Conservation (phyloP, 2,113 vertebrate genomes). For the Craseonycteris thonglongyai region DNA sequence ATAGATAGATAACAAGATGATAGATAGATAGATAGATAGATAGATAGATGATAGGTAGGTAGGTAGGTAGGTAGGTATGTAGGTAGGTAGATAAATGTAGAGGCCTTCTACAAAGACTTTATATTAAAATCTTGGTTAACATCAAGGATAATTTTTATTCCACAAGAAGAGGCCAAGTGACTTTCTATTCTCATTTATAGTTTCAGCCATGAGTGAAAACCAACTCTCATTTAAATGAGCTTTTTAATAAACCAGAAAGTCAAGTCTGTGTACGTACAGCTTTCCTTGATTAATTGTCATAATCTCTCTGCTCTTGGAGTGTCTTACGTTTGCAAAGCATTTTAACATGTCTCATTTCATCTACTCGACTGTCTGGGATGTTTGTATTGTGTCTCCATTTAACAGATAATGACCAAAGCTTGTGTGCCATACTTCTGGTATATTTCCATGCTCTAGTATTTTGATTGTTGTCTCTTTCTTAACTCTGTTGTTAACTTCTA, state of each 20-base stretch:
- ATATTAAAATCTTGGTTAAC: neutral
- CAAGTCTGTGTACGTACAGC: neutral
- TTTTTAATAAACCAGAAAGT: neutral
- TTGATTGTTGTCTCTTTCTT: neutral
- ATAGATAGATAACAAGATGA: neutral
- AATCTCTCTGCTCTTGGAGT: conserved; percentile 14
- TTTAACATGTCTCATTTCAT: neutral
- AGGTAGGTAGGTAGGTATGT: neutral
- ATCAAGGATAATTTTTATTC: neutral
- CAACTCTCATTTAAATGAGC: neutral
- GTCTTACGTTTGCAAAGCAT: conserved; percentile 4
- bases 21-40: neutral
- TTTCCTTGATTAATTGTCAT: conserved; percentile 9
- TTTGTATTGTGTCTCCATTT: neutral
- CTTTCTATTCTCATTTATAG: neutral
- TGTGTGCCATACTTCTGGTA: neutral
- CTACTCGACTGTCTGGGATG: neutral
- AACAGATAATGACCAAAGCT: neutral
- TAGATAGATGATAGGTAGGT: neutral
- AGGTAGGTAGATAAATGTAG: neutral
- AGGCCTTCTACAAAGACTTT: neutral
- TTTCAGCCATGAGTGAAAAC: neutral
- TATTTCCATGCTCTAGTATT: neutral
- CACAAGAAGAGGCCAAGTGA: neutral
- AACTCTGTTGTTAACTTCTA: neutral